phyloP scores from a whole-genome alignment of 2,113 vertebrate genomes.

The Hyaena hyaena region DNA sequence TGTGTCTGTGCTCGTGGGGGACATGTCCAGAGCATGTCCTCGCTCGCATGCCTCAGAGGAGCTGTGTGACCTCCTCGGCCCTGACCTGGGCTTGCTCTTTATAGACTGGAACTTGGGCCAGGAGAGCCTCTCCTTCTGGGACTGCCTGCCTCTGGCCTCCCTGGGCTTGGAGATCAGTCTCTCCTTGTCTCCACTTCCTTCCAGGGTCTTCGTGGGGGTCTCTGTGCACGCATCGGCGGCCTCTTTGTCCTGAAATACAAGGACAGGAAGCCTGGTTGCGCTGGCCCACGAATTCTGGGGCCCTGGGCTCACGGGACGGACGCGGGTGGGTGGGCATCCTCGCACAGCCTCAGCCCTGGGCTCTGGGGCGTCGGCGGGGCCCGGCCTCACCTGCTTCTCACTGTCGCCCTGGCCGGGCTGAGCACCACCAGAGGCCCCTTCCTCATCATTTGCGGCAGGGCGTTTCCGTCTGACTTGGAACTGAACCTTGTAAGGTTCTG shows the following conservation, averaged over 20 bases:
- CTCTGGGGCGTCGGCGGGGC: rapidly evolving
- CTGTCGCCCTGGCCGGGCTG: rapidly evolving
- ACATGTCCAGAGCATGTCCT: constrained; percentile 61
- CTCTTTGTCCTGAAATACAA: background rate
- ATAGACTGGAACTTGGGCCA: constrained; percentile 89
- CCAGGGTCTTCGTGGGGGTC: constrained; percentile 69
- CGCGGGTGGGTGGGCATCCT: rapidly evolving
- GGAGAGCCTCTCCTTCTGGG: constrained; percentile 86
- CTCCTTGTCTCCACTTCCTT: constrained; percentile 83
- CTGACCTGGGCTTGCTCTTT: constrained; percentile 76
- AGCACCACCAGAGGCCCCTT: background rate
- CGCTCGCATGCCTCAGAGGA: constrained; percentile 86
- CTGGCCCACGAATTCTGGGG: rapidly evolving
- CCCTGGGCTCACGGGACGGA: rapidly evolving
- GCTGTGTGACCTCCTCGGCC: constrained; percentile 87
- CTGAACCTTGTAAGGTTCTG: constrained; percentile 94
- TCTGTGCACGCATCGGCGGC: constrained; percentile 48
- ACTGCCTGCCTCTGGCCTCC: constrained; percentile 76
- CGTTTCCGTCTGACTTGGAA: constrained; percentile 93
- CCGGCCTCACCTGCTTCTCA: constrained; percentile 43
- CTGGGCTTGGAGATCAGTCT: constrained; percentile 79
- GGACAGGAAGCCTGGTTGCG: rapidly evolving
- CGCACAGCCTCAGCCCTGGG: background rate
- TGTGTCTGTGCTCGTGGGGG: constrained; percentile 83
- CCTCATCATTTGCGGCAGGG: constrained; percentile 74